Evolutionary conservation across 53 echinoderm and acorn worm genomes (phyloP).

Genomic region (Patiria pectinifera): DNA sequence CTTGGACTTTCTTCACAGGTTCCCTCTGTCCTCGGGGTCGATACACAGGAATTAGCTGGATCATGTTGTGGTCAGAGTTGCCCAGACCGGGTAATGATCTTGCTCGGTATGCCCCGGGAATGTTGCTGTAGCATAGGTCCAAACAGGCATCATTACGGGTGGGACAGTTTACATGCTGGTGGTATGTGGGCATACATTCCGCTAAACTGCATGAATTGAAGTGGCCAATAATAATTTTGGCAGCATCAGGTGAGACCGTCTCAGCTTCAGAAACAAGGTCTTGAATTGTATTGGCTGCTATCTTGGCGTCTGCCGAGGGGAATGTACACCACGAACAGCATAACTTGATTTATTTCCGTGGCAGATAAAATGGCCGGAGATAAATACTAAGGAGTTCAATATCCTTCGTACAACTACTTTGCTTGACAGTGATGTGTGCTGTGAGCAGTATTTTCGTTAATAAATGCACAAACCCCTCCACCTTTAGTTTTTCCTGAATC

Average conservation of each 20-base stretch:
- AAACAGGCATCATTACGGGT: slow-evolving; percentile 23
- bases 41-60: slow-evolving; percentile 36
- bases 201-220: too few species aligned
- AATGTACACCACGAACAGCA: too few species aligned
- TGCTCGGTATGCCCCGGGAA: slow-evolving; percentile 1
- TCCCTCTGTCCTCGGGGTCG: not conserved
- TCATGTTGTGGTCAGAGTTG: slow-evolving; percentile 46
- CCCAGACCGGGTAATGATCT: slow-evolving; percentile 18
- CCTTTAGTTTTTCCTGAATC: not conserved
- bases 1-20: too few species aligned
- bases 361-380: slow-evolving; percentile 17
- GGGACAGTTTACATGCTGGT: not conserved
- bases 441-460: slow-evolving; percentile 16
- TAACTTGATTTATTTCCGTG: not conserved
- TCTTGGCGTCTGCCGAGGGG: too few species aligned
- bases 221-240: too few species aligned
- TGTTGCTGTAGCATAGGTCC: slow-evolving; percentile 41
- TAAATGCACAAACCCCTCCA: slow-evolving; percentile 14
- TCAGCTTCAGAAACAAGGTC: too few species aligned
- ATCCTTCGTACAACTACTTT: not conserved
- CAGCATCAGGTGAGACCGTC: too few species aligned
- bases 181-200: too few species aligned
- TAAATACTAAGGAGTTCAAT: slow-evolving; percentile 10
- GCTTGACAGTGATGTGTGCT: slow-evolving; percentile 25
- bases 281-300: too few species aligned